Evolutionary conservation across 2,888 invertebrate species (phyloP).

Genomic region (Ligdia adustata): DNA sequence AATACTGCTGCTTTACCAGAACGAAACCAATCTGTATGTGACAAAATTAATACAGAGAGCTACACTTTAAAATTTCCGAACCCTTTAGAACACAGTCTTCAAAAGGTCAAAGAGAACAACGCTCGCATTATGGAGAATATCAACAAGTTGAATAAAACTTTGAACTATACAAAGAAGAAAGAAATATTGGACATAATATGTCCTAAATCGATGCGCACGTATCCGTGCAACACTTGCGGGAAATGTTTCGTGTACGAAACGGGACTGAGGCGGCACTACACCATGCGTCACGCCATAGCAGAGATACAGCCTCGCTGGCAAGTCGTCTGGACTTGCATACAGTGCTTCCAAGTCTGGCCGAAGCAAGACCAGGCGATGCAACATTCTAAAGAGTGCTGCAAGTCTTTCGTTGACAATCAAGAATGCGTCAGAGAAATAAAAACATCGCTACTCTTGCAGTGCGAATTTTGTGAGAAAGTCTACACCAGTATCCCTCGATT

Average conservation of each 20-base stretch:
- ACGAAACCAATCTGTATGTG: slow-evolving; percentile 1
- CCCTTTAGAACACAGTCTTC: slow-evolving; percentile 71
- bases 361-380: slow-evolving; percentile 62
- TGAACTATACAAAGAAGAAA: slow-evolving; percentile 74
- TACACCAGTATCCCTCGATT: slow-evolving; percentile 75
- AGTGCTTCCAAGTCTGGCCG: slow-evolving; percentile 80
- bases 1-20: not conserved
- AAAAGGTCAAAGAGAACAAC: slow-evolving; percentile 77
- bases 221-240: slow-evolving; percentile 72
- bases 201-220: slow-evolving; percentile 62
- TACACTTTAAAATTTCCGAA: slow-evolving; percentile 38
- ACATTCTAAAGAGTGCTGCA: slow-evolving; percentile 65
- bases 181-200: slow-evolving; percentile 65
- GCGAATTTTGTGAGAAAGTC: slow-evolving; percentile 78
- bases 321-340: slow-evolving; percentile 76
- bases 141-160: slow-evolving; percentile 70
- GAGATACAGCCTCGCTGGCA: slow-evolving; percentile 72
- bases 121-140: slow-evolving; percentile 79
- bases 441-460: slow-evolving; percentile 72
- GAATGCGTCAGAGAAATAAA: slow-evolving; percentile 70
- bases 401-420: slow-evolving; percentile 44
- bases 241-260: slow-evolving; percentile 78
- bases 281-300: slow-evolving; percentile 61
- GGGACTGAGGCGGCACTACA: slow-evolving; percentile 69
- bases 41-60: slow-evolving; percentile 2